Conservation (phyloP, 2,797 vertebrate genomes). For the Myripristis murdjan region DNA sequence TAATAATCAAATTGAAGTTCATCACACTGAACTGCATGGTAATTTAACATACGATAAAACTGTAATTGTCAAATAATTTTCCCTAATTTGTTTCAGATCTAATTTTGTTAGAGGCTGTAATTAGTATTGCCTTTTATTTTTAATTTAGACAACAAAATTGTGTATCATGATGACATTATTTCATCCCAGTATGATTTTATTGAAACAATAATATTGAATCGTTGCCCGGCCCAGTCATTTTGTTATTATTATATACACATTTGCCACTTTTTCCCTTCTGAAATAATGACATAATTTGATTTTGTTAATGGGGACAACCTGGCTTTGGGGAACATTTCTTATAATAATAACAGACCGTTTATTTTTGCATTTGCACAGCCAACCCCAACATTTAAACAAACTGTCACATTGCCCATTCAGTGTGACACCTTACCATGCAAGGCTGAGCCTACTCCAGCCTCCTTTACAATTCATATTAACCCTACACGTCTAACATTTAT, state of each 20-base stretch:
- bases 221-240: constrained; percentile 2
- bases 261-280: background rate
- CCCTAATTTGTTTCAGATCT: constrained; percentile 5
- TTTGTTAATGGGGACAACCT: background rate
- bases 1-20: background rate
- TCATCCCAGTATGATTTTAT: background rate
- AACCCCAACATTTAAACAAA: background rate
- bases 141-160: constrained; percentile 14
- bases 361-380: background rate
- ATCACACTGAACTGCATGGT: background rate
- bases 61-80: background rate
- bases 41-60: background rate
- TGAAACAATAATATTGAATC: constrained; percentile 23
- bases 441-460: background rate
- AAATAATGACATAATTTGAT: background rate
- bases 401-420: background rate
- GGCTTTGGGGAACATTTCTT: background rate
- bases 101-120: constrained; percentile 5
- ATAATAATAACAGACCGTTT: constrained; percentile 2
- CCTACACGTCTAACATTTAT: background rate
- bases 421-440: background rate
- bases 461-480: constrained; percentile 8
- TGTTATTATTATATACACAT: background rate
- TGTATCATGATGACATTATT: constrained; percentile 17
- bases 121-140: constrained; percentile 12